Conservation (phyloP, 2,797 vertebrate species). For the Sebastes umbrosus region DNA sequence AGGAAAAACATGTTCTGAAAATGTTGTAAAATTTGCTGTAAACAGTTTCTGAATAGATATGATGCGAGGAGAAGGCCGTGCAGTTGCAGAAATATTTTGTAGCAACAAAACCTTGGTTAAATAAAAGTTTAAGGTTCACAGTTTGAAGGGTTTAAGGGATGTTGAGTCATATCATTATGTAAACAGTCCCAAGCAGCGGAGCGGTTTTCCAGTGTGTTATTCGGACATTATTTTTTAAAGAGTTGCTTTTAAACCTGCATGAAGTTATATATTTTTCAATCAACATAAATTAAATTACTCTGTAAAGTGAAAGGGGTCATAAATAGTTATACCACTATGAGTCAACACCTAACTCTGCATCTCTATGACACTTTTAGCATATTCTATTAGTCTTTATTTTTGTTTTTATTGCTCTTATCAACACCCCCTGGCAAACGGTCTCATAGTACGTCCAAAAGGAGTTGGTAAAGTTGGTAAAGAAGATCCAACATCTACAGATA, state of each 20-base stretch:
- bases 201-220: not conserved
- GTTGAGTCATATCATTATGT: not conserved
- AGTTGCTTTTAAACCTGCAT: not conserved
- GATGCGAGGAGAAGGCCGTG: not conserved
- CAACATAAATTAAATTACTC: not conserved
- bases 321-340: not conserved
- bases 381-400: not conserved
- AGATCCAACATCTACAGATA: not conserved
- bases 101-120: not conserved
- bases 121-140: not conserved
- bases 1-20: slow-evolving; percentile 1
- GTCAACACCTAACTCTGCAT: not conserved
- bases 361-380: not conserved
- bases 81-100: not conserved
- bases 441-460: not conserved
- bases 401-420: not conserved
- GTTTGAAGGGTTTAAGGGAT: not conserved
- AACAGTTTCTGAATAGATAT: not conserved
- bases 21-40: not conserved
- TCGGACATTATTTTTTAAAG: not conserved
- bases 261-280: not conserved
- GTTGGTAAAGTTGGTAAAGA: not conserved
- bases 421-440: not conserved
- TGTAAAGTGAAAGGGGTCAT: not conserved
- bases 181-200: not conserved